Evolutionary conservation across 1,140 invertebrate species (phyloP), one percentile per base, ranked within the genome.

Genomic region (Potamilus streckersoni): DNA sequence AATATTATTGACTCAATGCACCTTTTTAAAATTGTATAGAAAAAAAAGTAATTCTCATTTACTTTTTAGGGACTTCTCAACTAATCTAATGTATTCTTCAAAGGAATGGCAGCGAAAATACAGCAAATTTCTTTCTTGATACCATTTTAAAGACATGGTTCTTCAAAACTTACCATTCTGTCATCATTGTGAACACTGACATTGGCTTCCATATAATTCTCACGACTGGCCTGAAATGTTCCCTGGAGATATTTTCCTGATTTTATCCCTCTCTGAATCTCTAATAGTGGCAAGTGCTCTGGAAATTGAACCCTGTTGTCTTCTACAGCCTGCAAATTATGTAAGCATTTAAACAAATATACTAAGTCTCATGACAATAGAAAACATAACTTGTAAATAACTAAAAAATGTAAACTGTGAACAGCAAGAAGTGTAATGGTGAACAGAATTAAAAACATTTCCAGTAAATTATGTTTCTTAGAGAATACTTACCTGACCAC

Each of bases 121-220:
- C 11, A 8, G 38, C 38, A 49, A 11, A 49, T 49, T 6, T 8
- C 38, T 49, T 49, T 49, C 11, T 49, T 49, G 11, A 49, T 49
- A 49, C 38, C 38, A 49, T 49, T 49, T 49, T 2, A 6, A 4
- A 38, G 4, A 49, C 38, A 49, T 49, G 11, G 38, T 49, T 49
- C 38, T 6, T 49, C 6, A 49, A 15, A 59, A 64, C 20, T 72
- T 76, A 86, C 85, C 85, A 86, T 85, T 62, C 78, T 77, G 17
- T 90, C 86, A 57, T 86, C 79, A 64, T 87, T 85, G 31, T 82
- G 95, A 1, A 97, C 93, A 88, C 93, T 94, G 15, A 98, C 95
- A 83, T 91, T 94, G n/a, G 96, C 98, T 91, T 99, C 97, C 2
- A 98, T 91, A 87, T 96, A 99, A 90, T 99, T 99, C 84, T 98